Base-by-base conservation (phyloP, 2,888 invertebrate species). In the Eugnorisma glareosa region DNA sequence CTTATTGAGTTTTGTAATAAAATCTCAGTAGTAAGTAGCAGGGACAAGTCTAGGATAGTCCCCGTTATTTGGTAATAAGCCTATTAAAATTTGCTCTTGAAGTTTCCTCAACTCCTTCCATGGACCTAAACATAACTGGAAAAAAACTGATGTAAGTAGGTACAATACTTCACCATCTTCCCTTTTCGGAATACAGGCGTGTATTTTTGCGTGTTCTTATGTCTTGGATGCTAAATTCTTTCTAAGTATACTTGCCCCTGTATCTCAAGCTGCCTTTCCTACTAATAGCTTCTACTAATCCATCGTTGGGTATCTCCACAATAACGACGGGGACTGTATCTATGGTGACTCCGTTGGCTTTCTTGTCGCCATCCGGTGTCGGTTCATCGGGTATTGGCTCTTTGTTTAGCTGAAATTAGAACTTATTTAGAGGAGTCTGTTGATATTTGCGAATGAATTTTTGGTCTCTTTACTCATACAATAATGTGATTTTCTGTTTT, bases 231-330 rank as follows among this genome's bases (percentile, higher is more conserved):
- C 21, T 28, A 28, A 48, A 2, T 40, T 48, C 2, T 59, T 6
- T 31, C 6, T 37, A 37, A 31, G 8, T 18, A 68, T 73, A 74
- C 84, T 75, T 94, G 97, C 97, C 97, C 97, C 97, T 97, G 90
- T 97, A 97, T 86, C 97, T 95, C 68, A 97, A 93, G 35, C 97
- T 95, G 64, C 96, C 97, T 84, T 94, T 93, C 76, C 95, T 94
- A 37, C 91, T 92, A 2, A 89, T 81, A 2, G 94, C n/a, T n/a
- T 64, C 64, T 18, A 40, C 40, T 40, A 40, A 93, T 1, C 96
- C 96, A 73, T 96, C 96, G 37, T 87, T 90, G 0, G 92, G 87
- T 10, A 93, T 92, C 75, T 96, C 95, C 13, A 96, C 90, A 35
- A 95, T 92, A 15, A 96, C 92, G 3, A 91, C 91, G 0, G 96